These are phyloP conservation scores for Chelmon rostratus DNA, from an alignment of 2,797 vertebrate species.

Conservation along the genomic window DNA sequence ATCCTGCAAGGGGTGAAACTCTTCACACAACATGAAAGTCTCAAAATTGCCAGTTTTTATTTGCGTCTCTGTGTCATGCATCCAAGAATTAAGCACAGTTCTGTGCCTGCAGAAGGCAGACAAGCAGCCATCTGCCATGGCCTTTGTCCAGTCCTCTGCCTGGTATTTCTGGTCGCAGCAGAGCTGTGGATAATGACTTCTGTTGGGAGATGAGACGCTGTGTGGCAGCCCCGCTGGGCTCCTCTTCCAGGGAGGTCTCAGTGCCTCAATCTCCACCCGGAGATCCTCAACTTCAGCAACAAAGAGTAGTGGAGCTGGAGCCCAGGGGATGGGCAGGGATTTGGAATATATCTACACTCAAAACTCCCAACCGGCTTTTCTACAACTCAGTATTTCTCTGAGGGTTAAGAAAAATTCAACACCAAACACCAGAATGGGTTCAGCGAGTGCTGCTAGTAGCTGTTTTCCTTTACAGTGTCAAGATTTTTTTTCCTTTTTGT, in stretches of 20 bases:
- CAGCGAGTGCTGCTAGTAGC: not conserved
- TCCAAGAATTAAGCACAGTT: constrained; percentile 31
- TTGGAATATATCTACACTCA: constrained; percentile 16
- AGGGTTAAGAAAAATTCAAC: constrained; percentile 10
- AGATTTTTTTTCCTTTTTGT: not conserved
- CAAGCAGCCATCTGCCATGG: constrained; percentile 59
- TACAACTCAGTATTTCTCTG: constrained; percentile 7
- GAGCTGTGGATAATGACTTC: constrained; percentile 61
- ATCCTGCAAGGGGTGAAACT: constrained; percentile 18
- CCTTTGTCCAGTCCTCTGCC: constrained; percentile 55
- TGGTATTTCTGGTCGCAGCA: constrained; percentile 42
- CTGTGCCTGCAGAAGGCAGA: constrained; percentile 36
- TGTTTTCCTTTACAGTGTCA: not conserved
- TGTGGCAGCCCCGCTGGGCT: constrained; percentile 31
- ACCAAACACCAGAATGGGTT: constrained; percentile 5
- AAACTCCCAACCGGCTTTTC: constrained; percentile 31
- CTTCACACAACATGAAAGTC: constrained; percentile 33
- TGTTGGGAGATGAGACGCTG: constrained; percentile 55
- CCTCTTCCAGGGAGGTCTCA: constrained; percentile 51
- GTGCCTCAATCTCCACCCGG: constrained; percentile 6
- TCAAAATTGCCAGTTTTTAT: constrained; percentile 23
- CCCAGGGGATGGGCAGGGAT: not conserved
- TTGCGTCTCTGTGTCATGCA: constrained; percentile 10
- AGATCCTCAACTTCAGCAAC: constrained; percentile 32
- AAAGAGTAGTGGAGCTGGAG: constrained; percentile 23